A percentile compares a stretch with the other conserved stretches of the same genome.
Conservation (phyloP, 2,113 vertebrate species). For the Dipodomys stephensi region DNA sequence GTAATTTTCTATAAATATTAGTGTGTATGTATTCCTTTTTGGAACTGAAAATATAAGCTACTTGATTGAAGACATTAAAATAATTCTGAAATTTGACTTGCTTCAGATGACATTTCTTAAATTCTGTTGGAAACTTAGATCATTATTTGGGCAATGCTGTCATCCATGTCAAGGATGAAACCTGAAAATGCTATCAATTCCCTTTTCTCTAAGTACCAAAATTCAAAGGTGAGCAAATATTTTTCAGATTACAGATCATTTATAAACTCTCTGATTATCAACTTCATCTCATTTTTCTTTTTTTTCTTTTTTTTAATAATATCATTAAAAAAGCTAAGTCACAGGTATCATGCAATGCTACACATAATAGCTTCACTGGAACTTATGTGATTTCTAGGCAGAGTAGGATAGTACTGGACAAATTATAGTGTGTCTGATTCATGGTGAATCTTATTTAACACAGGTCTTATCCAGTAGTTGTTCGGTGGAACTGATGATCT, state of each 20-base stretch:
- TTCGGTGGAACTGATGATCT: accelerated
- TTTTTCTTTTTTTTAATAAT: background rate
- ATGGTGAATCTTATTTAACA: background rate
- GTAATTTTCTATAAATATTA: background rate
- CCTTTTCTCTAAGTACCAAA: background rate
- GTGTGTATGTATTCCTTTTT: background rate
- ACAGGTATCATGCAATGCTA: background rate
- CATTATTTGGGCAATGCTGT: background rate
- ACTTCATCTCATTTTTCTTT: background rate
- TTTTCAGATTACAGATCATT: background rate
- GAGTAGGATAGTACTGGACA: background rate
- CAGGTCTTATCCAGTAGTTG: background rate
- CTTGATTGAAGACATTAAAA: background rate
- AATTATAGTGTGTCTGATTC: background rate
- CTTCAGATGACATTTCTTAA: background rate
- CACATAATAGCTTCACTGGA: background rate
- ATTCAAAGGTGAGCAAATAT: background rate
- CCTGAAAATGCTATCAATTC: background rate
- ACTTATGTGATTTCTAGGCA: background rate
- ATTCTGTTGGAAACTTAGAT: background rate
- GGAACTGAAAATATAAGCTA: background rate
- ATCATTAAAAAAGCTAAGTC: background rate
- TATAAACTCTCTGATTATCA: background rate
- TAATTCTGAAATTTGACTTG: slow-evolving; percentile 3
- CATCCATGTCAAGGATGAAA: background rate